Conservation (phyloP, 1,140 invertebrate genomes). For the Glomeris maerens region DNA sequence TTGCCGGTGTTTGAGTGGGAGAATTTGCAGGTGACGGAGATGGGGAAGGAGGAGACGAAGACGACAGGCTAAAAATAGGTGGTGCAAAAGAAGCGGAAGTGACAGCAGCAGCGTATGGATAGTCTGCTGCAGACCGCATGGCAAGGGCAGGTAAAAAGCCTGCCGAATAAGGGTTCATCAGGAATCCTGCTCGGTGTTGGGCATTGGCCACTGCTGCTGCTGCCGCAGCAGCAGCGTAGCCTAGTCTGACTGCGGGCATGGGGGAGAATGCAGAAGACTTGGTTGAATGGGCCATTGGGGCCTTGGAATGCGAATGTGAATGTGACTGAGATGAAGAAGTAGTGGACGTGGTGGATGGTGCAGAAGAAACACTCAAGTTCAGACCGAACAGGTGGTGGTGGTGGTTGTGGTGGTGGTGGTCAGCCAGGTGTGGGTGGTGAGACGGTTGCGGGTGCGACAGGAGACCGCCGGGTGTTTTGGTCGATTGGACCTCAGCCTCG, state of each 20-base stretch:
- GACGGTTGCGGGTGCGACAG: neutral
- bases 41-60: too few relatives aligned
- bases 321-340: neutral
- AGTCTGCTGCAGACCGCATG: slow-evolving; percentile 10
- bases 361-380: neutral
- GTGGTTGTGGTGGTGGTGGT: slow-evolving; percentile 2
- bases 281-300: neutral
- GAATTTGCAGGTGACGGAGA: too few relatives aligned
- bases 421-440: neutral
- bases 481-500: neutral
- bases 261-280: slow-evolving; percentile 8
- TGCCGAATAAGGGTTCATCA: slow-evolving; percentile 7
- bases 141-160: slow-evolving; percentile 5
- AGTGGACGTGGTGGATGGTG: neutral
- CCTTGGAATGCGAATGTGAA: neutral
- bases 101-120: neutral
- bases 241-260: too few relatives aligned
- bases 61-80: too few relatives aligned
- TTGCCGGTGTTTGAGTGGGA: too few relatives aligned
- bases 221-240: too few relatives aligned
- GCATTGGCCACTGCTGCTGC: neutral
- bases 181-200: neutral
- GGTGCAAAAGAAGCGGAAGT: too few relatives aligned
- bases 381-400: neutral
- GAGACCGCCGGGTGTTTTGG: neutral